A percentile compares a stretch with the other conserved stretches of the same genome.
phyloP scores from a whole-genome alignment of 2,113 vertebrate species.

The Arenaria interpres region DNA sequence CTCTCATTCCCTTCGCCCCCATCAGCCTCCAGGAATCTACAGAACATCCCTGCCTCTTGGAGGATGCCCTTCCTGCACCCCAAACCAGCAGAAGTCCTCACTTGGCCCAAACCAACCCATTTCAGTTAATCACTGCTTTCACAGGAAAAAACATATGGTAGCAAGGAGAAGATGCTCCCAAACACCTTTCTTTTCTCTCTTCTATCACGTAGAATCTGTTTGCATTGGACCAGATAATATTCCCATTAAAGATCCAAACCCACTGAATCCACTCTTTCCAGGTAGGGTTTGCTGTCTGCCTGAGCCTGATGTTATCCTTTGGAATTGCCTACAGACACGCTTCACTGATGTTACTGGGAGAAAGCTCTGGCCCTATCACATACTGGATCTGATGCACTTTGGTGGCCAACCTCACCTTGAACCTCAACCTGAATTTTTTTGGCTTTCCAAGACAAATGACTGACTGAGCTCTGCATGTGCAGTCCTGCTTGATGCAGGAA shows the following conservation, averaged over 20 bases:
- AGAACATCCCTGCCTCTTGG: background rate
- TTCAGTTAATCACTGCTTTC: background rate
- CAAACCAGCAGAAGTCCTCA: background rate
- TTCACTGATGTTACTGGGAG: background rate
- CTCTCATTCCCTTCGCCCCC: background rate
- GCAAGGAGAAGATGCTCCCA: background rate
- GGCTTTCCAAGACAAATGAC: background rate
- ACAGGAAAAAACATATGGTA: background rate
- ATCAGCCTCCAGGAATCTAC: background rate
- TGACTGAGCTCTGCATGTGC: background rate
- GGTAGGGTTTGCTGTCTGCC: background rate
- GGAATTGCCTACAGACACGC: fast-evolving
- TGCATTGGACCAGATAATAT: background rate
- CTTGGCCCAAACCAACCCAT: background rate
- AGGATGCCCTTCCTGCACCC: background rate
- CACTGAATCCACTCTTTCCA: background rate
- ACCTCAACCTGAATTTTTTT: background rate
- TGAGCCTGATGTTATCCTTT: background rate
- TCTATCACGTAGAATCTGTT: background rate
- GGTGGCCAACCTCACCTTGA: background rate
- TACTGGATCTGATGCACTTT: background rate
- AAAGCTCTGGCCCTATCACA: background rate
- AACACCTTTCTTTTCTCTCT: background rate
- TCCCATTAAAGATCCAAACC: background rate
- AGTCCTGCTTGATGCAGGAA: background rate